Conservation (phyloP, 1,140 invertebrate species). For the Frieseomelitta varia region DNA sequence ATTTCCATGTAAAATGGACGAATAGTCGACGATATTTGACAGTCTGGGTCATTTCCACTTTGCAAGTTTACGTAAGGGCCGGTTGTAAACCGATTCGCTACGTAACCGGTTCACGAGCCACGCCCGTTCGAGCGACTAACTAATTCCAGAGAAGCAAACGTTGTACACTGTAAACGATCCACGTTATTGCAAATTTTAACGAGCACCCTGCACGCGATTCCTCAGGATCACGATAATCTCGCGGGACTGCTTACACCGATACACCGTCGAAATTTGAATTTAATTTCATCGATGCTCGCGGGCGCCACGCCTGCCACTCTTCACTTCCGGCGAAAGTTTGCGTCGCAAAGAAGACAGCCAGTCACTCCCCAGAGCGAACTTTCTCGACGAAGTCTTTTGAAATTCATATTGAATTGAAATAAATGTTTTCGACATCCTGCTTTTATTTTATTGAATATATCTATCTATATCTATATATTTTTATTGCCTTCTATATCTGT, state of each 20-base stretch:
- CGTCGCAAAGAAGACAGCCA: not conserved
- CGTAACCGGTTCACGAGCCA: slow-evolving; percentile 5
- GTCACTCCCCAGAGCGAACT: not conserved
- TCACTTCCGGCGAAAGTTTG: too few species aligned
- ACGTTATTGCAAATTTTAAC: slow-evolving; percentile 29
- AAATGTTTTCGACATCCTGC: too few species aligned
- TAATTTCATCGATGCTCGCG: not conserved
- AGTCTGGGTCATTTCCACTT: not conserved
- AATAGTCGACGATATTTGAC: not conserved
- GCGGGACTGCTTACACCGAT: not conserved
- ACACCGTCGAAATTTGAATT: not conserved
- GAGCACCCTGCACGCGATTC: slow-evolving; percentile 12
- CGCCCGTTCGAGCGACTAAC: not conserved
- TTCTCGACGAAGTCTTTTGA: not conserved
- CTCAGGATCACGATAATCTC: slow-evolving; percentile 13
- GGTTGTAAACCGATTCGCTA: slow-evolving; percentile 13
- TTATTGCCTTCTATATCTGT: too few species aligned
- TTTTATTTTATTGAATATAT: too few species aligned
- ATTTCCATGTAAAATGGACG: not conserved
- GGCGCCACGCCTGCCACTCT: not conserved
- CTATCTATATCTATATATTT: too few species aligned
- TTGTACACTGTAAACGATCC: slow-evolving; percentile 14
- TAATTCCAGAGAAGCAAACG: slow-evolving; percentile 8
- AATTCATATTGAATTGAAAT: not conserved
- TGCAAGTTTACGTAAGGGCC: slow-evolving; percentile 10